A percentile compares a stretch with the other conserved stretches of the same genome.
Evolutionary conservation across 2,113 vertebrate species (phyloP).

Genomic region (Calyptommatus sinebrachiatus): DNA sequence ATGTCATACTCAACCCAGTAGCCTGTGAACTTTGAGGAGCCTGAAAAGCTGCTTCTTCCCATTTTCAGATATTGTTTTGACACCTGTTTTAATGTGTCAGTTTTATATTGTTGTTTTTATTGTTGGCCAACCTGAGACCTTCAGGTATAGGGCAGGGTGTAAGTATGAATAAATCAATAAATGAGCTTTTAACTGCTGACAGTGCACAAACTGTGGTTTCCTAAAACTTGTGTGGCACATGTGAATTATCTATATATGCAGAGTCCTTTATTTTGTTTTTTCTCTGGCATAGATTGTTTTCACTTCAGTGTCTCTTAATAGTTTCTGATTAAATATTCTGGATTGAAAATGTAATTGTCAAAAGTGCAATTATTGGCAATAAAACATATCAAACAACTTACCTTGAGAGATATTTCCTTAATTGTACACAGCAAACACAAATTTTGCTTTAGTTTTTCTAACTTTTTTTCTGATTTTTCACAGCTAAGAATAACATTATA

Average conservation of each 20-base stretch:
- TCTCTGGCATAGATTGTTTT: background rate
- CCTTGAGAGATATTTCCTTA: no score
- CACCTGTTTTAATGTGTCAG: no score
- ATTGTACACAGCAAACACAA: no score
- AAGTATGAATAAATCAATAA: background rate
- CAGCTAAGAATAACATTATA: no score
- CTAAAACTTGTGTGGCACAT: background rate
- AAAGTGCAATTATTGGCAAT: background rate
- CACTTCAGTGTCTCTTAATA: background rate
- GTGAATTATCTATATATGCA: background rate
- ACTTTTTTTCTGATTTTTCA: no score
- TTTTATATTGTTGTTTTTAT: no score
- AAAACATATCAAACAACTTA: no score
- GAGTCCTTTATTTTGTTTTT: background rate
- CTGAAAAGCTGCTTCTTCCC: no score
- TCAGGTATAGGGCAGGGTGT: no score
- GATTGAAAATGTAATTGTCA: slow-evolving; percentile 1
- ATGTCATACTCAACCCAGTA: background rate
- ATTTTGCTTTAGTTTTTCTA: no score
- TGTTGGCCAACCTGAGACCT: no score
- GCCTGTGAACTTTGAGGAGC: background rate
- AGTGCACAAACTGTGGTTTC: background rate
- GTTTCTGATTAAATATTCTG: background rate
- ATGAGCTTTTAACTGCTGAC: background rate
- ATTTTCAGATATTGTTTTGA: no score